phyloP scores from a whole-genome alignment of 2,888 invertebrate genomes.

The Cenopis cana region DNA sequence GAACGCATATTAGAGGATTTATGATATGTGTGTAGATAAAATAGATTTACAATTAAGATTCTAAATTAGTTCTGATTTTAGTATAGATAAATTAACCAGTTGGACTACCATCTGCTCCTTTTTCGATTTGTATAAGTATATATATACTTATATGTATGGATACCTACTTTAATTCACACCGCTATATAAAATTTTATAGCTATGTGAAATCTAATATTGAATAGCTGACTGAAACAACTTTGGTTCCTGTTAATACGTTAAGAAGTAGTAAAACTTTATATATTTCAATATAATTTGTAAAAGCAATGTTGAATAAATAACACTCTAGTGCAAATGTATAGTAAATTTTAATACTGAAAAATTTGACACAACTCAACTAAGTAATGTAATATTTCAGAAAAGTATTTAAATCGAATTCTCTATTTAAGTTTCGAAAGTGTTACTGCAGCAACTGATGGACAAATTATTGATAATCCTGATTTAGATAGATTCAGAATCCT shows the following conservation, averaged over 20 bases:
- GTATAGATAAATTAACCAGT: too few relatives aligned
- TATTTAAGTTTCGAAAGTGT: not conserved
- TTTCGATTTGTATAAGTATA: not conserved
- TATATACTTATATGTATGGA: not conserved
- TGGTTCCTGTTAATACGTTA: not conserved
- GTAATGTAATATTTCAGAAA: too few relatives aligned
- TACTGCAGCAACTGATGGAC: not conserved
- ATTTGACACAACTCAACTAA: too few relatives aligned
- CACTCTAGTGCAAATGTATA: not conserved
- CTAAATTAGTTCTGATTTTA: too few relatives aligned
- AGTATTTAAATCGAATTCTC: too few relatives aligned
- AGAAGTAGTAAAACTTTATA: not conserved
- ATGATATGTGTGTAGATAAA: too few relatives aligned
- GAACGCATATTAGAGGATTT: too few relatives aligned
- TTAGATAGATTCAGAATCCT: too few relatives aligned
- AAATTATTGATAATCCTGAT: too few relatives aligned
- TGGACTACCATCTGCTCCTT: too few relatives aligned
- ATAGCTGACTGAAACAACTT: not conserved
- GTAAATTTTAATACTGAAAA: not conserved
- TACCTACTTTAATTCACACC: not conserved
- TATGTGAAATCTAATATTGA: not conserved
- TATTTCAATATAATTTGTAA: not conserved
- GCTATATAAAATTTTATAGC: not conserved
- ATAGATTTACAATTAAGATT: too few relatives aligned
- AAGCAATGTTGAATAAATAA: not conserved